Evolutionary conservation across 1,140 invertebrate species (phyloP), one percentile per base, ranked within the genome.

Genomic region (Pemphigus obesinymphae): DNA sequence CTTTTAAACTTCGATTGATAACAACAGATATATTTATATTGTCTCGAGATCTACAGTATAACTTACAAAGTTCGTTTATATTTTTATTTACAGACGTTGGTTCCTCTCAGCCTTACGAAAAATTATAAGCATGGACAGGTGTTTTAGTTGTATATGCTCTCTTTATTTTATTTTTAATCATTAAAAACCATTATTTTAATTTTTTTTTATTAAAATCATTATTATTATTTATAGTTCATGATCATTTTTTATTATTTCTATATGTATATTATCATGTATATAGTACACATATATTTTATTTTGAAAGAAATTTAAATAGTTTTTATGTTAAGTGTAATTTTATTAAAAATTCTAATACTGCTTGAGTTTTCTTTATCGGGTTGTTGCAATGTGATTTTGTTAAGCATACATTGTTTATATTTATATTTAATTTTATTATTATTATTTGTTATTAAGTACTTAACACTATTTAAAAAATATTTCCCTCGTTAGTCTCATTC

Each of bases 81-180:
- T 88, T 87, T 87, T 90, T 90, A 91, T 92, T 94, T 94, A 89
- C 93, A 95, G 93, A 95, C 90, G 92, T 94, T 89, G 93, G 91
- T 89, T 93, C 93, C 89, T 90, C 93, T 89, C 92, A 93, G 90
- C 93, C 93, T 89, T 95, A 95, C 89, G 93, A 95, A 91, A 94
- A 94, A 90, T 92, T 95, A 89, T 93, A 92, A 92, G 82, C 82
- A 80, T 80, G 75, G 37, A 61, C 34, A 80, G 34, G 8, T 29
- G 55, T 80, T 80, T 80, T 80, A 61, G 55, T 80, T 55, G 34
- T 63, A 29, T 58, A 45, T 61, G 75, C 75, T 80, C 75, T 80
- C 75, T 78, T 78, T 37, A 26, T 80, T 61, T 45, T 72, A 31
- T 48, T 72, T 72, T 31, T 48, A 72, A 63, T 7, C 3, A 63